These are phyloP conservation scores for Hymenopus coronatus DNA, from an alignment of 2,888 invertebrate species.

Conservation along the genomic window DNA sequence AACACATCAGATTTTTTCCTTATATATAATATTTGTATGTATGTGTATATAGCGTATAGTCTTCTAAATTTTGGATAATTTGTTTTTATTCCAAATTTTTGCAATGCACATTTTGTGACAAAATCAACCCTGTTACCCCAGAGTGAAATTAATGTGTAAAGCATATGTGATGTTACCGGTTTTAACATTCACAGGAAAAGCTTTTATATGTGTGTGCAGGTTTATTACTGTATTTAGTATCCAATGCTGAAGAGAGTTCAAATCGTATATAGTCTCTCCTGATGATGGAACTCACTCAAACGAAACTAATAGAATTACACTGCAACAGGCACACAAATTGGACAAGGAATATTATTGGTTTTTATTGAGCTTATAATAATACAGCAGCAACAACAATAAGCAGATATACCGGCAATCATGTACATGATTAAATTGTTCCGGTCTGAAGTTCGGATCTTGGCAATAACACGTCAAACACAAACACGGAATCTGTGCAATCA, in stretches of 20 bases:
- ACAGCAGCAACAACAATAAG: neutral
- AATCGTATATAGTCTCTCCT: neutral
- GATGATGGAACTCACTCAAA: neutral
- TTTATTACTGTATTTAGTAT: neutral
- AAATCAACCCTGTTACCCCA: neutral
- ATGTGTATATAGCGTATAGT: no score
- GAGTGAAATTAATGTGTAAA: neutral
- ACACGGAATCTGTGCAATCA: neutral
- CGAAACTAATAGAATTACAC: neutral
- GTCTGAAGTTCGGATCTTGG: conserved; percentile 5
- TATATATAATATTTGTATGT: no score
- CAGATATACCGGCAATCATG: conserved; percentile 10
- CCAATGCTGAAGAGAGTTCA: neutral
- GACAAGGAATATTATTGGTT: conserved; percentile 4
- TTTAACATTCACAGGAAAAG: neutral
- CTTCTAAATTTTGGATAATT: no score
- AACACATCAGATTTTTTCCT: no score
- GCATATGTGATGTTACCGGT: neutral
- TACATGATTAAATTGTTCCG: conserved; percentile 9
- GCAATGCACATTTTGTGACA: neutral
- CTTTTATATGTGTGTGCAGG: neutral
- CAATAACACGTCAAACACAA: conserved; percentile 7
- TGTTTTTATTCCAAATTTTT: neutral
- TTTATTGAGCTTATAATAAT: conserved; percentile 11
- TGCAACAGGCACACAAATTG: neutral